A percentile compares a stretch with the other conserved stretches of the same genome.
These are phyloP conservation scores for Sciaenops ocellatus DNA, from an alignment of 2,797 vertebrate genomes.

Conservation along the genomic window DNA sequence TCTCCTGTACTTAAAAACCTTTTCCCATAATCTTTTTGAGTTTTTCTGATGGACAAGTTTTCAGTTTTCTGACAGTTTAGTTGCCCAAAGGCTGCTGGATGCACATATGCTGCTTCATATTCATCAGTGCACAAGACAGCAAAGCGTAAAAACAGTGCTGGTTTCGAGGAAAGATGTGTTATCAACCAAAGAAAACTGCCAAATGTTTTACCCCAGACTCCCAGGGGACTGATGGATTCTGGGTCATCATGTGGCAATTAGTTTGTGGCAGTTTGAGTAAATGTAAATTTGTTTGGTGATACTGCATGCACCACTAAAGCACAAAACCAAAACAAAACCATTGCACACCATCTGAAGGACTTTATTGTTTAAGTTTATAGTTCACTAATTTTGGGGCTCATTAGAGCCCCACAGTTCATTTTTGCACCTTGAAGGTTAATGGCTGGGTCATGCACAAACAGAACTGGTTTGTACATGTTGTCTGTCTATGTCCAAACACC, in stretches of 20 bases:
- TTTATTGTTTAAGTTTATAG: too few relatives aligned
- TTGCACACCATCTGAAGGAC: too few relatives aligned
- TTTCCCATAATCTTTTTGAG: background rate
- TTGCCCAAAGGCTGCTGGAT: background rate
- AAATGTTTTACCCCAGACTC: background rate
- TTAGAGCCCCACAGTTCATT: too few relatives aligned
- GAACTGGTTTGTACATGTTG: too few relatives aligned
- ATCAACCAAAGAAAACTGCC: background rate
- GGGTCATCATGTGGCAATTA: background rate
- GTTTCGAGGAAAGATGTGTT: background rate
- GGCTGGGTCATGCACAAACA: too few relatives aligned
- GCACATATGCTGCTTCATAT: background rate
- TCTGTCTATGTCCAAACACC: too few relatives aligned
- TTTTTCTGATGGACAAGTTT: background rate
- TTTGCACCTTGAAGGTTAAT: too few relatives aligned
- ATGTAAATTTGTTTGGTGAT: background rate
- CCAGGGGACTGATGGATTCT: background rate
- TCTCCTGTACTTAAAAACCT: background rate
- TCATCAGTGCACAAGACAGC: background rate
- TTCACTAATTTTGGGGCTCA: too few relatives aligned
- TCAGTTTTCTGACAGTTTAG: slow-evolving; percentile 6
- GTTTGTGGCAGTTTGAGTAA: too few relatives aligned
- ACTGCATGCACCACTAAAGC: background rate
- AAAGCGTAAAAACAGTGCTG: background rate
- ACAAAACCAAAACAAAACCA: background rate